Evolutionary conservation across 2,888 invertebrate genomes (phyloP).

Genomic region (Thera britannica): DNA sequence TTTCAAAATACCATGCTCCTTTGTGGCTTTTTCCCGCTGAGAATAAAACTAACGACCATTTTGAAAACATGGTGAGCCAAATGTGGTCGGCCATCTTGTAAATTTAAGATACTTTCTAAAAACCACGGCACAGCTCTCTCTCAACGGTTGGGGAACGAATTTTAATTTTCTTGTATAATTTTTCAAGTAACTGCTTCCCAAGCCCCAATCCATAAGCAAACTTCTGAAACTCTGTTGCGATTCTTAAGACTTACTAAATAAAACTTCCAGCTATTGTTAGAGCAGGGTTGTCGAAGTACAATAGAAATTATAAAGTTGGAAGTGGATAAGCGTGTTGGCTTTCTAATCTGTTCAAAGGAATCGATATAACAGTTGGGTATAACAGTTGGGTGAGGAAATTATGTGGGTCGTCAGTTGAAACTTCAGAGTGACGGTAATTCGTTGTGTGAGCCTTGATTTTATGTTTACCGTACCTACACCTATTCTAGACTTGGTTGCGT

Average conservation of each 20-base stretch:
- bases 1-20: too few species aligned
- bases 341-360: conserved; percentile 7
- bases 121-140: too few species aligned
- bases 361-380: not conserved
- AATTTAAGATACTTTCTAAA: too few species aligned
- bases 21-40: too few species aligned
- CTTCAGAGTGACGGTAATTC: not conserved
- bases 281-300: conserved; percentile 43
- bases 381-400: conserved; percentile 1
- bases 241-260: conserved; percentile 57
- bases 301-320: conserved; percentile 19
- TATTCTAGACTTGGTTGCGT: too few species aligned
- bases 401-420: not conserved
- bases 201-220: conserved; percentile 51
- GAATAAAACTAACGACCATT: too few species aligned
- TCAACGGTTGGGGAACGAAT: too few species aligned
- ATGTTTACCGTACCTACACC: too few species aligned
- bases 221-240: conserved; percentile 45
- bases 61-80: too few species aligned
- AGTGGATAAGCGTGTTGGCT: conserved; percentile 23
- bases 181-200: conserved; percentile 41
- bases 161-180: too few species aligned
- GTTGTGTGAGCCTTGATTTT: too few species aligned
- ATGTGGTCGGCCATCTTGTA: too few species aligned
- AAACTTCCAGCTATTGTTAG: conserved; percentile 41